Base-by-base conservation (phyloP, 2,888 invertebrate genomes). In the Alloplasta piceator region DNA sequence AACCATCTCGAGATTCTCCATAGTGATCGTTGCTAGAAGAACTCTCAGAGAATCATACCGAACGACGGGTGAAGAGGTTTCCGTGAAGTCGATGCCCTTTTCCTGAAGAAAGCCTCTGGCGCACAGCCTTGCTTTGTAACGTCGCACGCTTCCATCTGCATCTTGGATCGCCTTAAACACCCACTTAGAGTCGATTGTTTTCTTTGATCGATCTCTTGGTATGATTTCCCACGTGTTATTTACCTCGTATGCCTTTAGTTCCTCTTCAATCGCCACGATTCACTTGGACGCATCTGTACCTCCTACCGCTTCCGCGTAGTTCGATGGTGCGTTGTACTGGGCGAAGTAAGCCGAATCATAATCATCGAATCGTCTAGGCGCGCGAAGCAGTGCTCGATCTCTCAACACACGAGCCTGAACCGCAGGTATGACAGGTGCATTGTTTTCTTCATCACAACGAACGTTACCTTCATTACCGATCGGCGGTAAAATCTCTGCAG, bases 1-100 rank as follows among this genome's bases (percentile, higher is more conserved):
- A 0, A 46, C 14, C 41, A 80, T 9, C 41, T 82, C 73, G 3
- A 71, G 52, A 16, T 80, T 71, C 0, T 67, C 46, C 3, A 63
- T 9, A 0, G 73, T 39, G 0, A 63, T 63, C 2, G 4, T 43
- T 0, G 73, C 63, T 41, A 78, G 10, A 0, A 73, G 4, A 1
- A 63, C 26, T 5, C 78, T 10, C 12, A 78, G n/a, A 0, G 48
- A 73, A 48, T 78, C 73, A 38, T 78, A 78, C 1, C 73, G 12
- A 0, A 73, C 61, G 1, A 73, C 73, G 1, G 73, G 78, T 0
- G 78, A 14, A 36, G n/a, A n/a, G n/a, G n/a, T n/a, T n/a, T n/a
- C n/a, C n/a, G n/a, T n/a, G n/a, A n/a, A n/a, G n/a, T n/a, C 73
- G 0, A 72, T 36, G 0, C 66, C 71, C 2, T 72, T 7, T 12